Evolutionary conservation across 1,140 invertebrate genomes (phyloP).

Genomic region (Zophobas atratus): DNA sequence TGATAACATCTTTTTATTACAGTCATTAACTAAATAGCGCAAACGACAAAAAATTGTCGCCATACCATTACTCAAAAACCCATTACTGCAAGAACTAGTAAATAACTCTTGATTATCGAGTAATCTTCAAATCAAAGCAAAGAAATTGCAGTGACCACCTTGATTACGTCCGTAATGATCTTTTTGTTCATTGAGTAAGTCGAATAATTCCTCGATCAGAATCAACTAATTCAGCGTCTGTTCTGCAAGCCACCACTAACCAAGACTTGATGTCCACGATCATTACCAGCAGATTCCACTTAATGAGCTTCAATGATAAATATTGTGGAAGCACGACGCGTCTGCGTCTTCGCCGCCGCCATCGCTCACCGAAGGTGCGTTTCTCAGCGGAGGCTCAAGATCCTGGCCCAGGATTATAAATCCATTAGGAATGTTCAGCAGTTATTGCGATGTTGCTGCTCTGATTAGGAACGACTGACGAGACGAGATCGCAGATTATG

Average conservation of each 20-base stretch:
- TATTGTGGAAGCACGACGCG: slow-evolving; percentile 53
- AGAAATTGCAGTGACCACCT: no score
- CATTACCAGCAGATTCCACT: slow-evolving; percentile 45
- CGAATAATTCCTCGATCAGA: no score
- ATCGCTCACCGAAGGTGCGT: slow-evolving; percentile 54
- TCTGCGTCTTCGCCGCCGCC: slow-evolving; percentile 57
- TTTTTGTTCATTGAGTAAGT: no score
- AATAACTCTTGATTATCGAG: no score
- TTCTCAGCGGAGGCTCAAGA: slow-evolving; percentile 47
- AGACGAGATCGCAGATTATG: slow-evolving; percentile 61
- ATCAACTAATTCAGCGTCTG: no score
- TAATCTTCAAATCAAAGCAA: no score
- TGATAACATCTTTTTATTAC: no score
- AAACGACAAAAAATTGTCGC: no score
- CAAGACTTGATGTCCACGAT: slow-evolving; percentile 32
- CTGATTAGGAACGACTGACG: slow-evolving; percentile 58
- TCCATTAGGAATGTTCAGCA: slow-evolving; percentile 60
- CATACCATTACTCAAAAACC: no score
- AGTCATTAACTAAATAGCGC: no score
- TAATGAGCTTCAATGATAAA: slow-evolving; percentile 61
- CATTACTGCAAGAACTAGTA: no score
- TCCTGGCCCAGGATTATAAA: slow-evolving; percentile 60
- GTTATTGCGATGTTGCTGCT: slow-evolving; percentile 52
- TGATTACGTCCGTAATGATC: no score
- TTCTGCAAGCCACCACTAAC: neutral